Percentiles rank a stretch among this genome's conserved stretches.
Evolutionary conservation across 2,888 invertebrate species (phyloP).

Genomic region (Ceraclea dissimilis): DNA sequence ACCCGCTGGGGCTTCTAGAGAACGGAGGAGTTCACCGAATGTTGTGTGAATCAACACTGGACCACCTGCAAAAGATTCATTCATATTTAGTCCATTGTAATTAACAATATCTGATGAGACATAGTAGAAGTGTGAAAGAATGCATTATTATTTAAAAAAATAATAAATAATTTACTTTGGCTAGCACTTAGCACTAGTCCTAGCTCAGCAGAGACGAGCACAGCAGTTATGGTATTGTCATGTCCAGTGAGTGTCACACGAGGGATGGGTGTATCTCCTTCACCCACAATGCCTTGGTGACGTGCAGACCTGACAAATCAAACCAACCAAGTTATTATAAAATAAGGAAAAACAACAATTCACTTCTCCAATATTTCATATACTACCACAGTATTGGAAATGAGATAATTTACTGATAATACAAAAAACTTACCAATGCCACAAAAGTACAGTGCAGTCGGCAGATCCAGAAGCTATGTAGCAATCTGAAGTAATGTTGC

Average conservation of each 20-base stretch:
- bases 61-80: constrained; percentile 59
- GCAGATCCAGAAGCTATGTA: constrained; percentile 97
- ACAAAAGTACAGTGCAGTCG: constrained; percentile 95
- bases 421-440: constrained; percentile 94
- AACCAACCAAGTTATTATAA: no score
- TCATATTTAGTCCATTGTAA: neutral
- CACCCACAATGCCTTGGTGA: constrained; percentile 95
- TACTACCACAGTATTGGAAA: no score
- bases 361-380: no score
- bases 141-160: no score
- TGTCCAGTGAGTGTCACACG: constrained; percentile 96
- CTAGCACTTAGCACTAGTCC: constrained; percentile 97
- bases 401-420: neutral
- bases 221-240: constrained; percentile 90
- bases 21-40: constrained; percentile 89
- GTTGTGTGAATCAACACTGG: constrained; percentile 97
- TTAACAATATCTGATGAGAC: no score
- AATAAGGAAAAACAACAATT: no score
- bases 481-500: constrained; percentile 98
- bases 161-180: constrained; percentile 36
- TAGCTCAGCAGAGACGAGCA: constrained; percentile 95
- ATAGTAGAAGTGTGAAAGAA: no score
- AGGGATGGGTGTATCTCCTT: constrained; percentile 92
- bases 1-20: constrained; percentile 74
- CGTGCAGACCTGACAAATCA: constrained; percentile 56